phyloP scores from a whole-genome alignment of 2,888 invertebrate species.

The Steinernema scapterisci region DNA sequence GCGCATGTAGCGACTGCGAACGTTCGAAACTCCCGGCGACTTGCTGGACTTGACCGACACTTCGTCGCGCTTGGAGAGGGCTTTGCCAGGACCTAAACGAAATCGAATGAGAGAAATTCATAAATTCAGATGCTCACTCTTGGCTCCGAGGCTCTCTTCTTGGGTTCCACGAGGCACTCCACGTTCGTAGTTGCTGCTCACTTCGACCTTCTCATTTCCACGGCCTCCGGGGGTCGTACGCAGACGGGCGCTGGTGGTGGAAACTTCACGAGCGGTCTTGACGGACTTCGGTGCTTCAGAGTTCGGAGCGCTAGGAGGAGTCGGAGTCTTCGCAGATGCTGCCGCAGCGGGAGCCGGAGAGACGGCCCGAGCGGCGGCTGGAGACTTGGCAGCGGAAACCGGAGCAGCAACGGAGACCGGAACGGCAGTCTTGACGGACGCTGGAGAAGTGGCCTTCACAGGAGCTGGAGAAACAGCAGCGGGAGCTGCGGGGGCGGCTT shows the following conservation, averaged over 20 bases:
- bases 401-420: too few relatives aligned
- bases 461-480: not conserved
- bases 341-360: too few relatives aligned
- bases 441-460: too few relatives aligned
- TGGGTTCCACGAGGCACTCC: not conserved
- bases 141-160: not conserved
- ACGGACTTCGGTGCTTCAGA: not conserved
- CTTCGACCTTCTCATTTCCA: not conserved
- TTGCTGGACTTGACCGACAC: too few relatives aligned
- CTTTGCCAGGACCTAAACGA: too few relatives aligned
- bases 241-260: not conserved
- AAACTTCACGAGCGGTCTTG: not conserved
- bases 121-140: not conserved
- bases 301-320: not conserved
- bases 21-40: not conserved
- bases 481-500: not conserved
- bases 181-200: slow-evolving; percentile 3
- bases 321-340: not conserved
- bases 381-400: too few relatives aligned
- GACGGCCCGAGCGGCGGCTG: too few relatives aligned
- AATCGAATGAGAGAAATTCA: not conserved
- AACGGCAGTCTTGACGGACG: too few relatives aligned
- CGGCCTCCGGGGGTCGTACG: not conserved
- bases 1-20: not conserved
- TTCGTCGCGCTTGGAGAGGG: too few relatives aligned